phyloP scores from a whole-genome alignment of 2,113 vertebrate species.

The Eurystomus gularis region DNA sequence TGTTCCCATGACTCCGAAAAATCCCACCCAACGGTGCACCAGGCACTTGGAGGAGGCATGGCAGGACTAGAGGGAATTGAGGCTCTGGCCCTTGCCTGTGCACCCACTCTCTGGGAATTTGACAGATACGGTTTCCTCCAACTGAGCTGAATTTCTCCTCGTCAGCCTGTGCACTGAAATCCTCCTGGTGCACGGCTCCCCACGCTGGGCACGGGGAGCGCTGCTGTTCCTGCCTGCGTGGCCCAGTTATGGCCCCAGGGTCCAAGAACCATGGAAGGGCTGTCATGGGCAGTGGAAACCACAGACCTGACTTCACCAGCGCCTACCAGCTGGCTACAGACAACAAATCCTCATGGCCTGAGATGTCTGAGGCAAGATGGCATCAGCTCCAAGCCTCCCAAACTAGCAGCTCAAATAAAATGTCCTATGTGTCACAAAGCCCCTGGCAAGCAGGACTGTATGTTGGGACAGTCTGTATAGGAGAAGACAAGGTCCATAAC shows the following conservation, averaged over 20 bases:
- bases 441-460: not conserved
- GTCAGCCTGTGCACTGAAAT: not conserved
- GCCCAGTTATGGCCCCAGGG: not conserved
- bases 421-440: not conserved
- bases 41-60: not conserved
- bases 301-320: not conserved
- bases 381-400: not conserved
- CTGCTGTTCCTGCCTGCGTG: rapidly evolving
- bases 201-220: not conserved
- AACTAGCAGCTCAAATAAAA: not conserved
- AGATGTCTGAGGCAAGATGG: not conserved
- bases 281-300: not conserved
- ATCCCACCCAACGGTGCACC: not conserved
- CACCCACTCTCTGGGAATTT: not conserved
- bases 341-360: not conserved
- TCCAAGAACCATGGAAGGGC: not conserved
- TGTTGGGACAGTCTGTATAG: not conserved
- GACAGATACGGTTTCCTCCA: not conserved
- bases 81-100: rapidly evolving
- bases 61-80: not conserved
- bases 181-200: not conserved
- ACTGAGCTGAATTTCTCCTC: not conserved
- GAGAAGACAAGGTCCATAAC: not conserved
- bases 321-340: not conserved
- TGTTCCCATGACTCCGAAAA: not conserved